Evolutionary conservation across 2,888 invertebrate species (phyloP), one percentile per base, ranked within the genome.

Genomic region (Athrips mouffetella): DNA sequence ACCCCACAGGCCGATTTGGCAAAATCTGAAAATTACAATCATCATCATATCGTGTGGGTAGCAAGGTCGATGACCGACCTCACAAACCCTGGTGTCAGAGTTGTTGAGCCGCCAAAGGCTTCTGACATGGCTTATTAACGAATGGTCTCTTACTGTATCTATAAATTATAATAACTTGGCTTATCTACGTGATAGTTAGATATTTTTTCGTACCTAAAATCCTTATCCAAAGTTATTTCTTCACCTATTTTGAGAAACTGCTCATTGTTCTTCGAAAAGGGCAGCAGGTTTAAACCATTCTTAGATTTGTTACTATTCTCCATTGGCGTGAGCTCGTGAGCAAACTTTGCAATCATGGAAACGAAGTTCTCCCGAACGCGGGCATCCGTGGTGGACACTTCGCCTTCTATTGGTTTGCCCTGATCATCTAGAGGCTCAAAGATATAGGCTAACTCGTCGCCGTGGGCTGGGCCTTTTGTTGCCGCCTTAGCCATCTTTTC

Each of bases 401-500:
- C 58, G 0, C 74, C 80, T 1, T 71, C 76, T 16, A 92, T 52
- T 0, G 91, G 81, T 13, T 88, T 89, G 0, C 93, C 93, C 40
- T 90, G 88, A 0, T 90, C 70, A 53, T 92, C 90, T 33, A 91
- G 80, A 0, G 91, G 89, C 65, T 94, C 92, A 63, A 94, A 94
- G 61, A 94, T 80, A 62, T 92, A 94, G 0, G 91, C 91, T 20
- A 94, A 71, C 61, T 94, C 94, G 61, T 94, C 94, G 0, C 94
- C 94, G 62, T 94, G 94, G 0, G 91, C 86, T 1, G 91, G 89
- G 0, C 71, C 89, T 67, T 71, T 79, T 33, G 31, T 39, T 8
- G 27, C n/a, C n/a, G n/a, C n/a, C n/a, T 37, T 18, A 4, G 21
- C 21, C 37, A 37, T 21, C 31, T 31, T 31, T 5, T 21, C 44